Conservation (phyloP, 2,888 invertebrate genomes). For the Cistogaster globosa region DNA sequence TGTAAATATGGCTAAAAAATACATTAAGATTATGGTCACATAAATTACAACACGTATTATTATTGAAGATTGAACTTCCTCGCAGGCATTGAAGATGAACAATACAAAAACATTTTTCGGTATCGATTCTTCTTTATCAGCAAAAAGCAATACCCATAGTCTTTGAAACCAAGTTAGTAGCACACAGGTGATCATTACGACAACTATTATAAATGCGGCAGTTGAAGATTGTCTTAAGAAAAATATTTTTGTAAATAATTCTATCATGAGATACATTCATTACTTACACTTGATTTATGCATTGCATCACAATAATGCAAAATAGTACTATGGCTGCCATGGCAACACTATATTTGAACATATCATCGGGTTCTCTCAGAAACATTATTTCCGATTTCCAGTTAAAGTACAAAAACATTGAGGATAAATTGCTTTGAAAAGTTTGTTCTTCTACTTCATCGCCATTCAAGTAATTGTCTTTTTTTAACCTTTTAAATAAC, state of each 20-base stretch:
- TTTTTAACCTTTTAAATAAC: background rate
- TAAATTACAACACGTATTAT: constrained; percentile 87
- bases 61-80: constrained; percentile 86
- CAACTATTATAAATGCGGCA: constrained; percentile 80
- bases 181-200: constrained; percentile 85
- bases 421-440: constrained; percentile 78
- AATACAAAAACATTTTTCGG: constrained; percentile 85
- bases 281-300: constrained; percentile 84
- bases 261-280: background rate
- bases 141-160: constrained; percentile 85
- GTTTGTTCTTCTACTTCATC: constrained; percentile 81
- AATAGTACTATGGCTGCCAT: constrained; percentile 85
- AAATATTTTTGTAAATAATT: background rate
- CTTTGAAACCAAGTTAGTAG: constrained; percentile 91
- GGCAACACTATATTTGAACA: constrained; percentile 91
- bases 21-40: constrained; percentile 86
- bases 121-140: constrained; percentile 73
- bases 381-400: constrained; percentile 88
- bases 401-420: constrained; percentile 86
- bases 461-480: constrained; percentile 52
- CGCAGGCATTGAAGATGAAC: constrained; percentile 86
- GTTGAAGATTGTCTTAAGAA: constrained; percentile 55
- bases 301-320: constrained; percentile 86
- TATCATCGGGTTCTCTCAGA: constrained; percentile 89
- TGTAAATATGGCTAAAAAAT: constrained; percentile 87